Evolutionary conservation across 1,140 invertebrate genomes (phyloP).

Genomic region (Dendroctonus ponderosae): DNA sequence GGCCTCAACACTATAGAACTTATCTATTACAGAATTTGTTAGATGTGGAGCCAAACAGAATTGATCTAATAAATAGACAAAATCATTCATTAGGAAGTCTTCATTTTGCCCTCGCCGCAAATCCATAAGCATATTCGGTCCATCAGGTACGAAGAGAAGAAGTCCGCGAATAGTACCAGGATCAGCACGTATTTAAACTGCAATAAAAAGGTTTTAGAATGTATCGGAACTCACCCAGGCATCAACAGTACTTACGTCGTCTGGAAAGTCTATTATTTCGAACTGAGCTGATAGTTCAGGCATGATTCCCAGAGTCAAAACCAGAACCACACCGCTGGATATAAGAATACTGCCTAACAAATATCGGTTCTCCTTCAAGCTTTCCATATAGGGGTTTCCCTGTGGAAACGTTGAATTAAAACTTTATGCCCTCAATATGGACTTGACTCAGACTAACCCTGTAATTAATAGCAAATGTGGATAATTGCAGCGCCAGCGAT

Average conservation of each 20-base stretch:
- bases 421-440: too few species aligned
- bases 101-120: constrained; percentile 58
- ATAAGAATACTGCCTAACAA: constrained; percentile 85
- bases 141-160: constrained; percentile 76
- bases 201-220: constrained; percentile 43
- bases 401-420: constrained; percentile 50
- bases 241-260: constrained; percentile 64
- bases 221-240: neutral
- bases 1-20: too few species aligned
- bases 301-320: constrained; percentile 72
- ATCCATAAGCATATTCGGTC: constrained; percentile 85
- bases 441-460: constrained; percentile 64
- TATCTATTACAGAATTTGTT: too few species aligned
- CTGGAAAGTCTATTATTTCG: constrained; percentile 86
- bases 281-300: constrained; percentile 79
- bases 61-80: too few species aligned
- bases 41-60: too few species aligned
- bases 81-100: constrained; percentile 33
- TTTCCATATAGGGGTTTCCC: constrained; percentile 99
- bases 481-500: constrained; percentile 94
- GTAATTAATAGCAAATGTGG: constrained; percentile 99
- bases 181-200: constrained; percentile 85
- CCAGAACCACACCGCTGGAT: constrained; percentile 71
- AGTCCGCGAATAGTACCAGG: constrained; percentile 76
- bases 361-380: constrained; percentile 86